Evolutionary conservation across 2,113 vertebrate species (phyloP), one percentile per base, ranked within the genome.

Genomic region (Scomber scombrus): DNA sequence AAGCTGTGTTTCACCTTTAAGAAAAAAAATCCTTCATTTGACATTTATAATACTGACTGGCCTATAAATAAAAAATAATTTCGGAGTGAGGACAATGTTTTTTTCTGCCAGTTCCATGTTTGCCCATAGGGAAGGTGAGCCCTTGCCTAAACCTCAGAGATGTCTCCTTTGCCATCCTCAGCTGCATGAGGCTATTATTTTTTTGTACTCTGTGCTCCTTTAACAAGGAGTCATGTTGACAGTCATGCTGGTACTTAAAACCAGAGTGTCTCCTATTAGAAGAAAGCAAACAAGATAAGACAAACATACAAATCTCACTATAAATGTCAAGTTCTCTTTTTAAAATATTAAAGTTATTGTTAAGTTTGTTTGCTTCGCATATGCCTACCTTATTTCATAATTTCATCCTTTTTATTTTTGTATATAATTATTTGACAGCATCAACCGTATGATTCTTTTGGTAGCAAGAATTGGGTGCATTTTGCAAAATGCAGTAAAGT

Each of bases 21-120:
- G 6, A 8, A 40, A 80, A 52, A 75, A 75, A 65, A 81, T 50
- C 75, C 84, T 86, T 87, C 63, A 76, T 71, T 88, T 89, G 85
- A 89, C 80, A 84, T 89, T 82, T 81, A 78, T 72, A 61, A 75
- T 71, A 66, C 78, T 50, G 56, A 43, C 31, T 78, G 75, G 65
- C 75, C 77, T 91, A 86, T 68, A 87, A 81, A 91, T 91, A 87
- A 88, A 85, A 84, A 77, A 15, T 68, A 64, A 80, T 82, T 81
- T 83, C 64, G 68, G 26, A 63, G 67, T n/a, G 70, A 80, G 82
- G 76, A 79, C 74, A 78, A 61, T 40, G 29, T 51, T 80, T 69
- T 84, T 71, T 54, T 18, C 40, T 89, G 54, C 19, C 19, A 40
- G 61, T 60, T 74, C 40, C 55, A 54, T 73, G 50, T 23, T 52